phyloP scores from a whole-genome alignment of 2,797 vertebrate genomes.

The Enteromius anoplus region DNA sequence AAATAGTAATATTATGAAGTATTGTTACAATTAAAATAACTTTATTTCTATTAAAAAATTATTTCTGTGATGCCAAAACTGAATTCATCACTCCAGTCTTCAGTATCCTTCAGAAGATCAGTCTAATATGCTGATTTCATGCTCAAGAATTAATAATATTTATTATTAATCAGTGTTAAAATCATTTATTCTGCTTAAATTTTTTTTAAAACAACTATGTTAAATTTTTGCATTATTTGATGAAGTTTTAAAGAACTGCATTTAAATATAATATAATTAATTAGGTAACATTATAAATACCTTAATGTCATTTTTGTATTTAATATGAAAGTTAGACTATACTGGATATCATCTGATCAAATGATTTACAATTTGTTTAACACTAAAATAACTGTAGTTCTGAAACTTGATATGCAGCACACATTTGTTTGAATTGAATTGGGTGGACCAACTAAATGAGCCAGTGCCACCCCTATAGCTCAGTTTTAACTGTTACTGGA shows the following conservation, averaged over 20 bases:
- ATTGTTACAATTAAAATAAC: not conserved
- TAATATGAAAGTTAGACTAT: not conserved
- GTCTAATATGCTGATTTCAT: not conserved
- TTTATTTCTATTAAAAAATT: not conserved
- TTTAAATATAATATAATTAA: not conserved
- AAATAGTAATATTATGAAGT: not conserved
- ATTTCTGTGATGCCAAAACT: not conserved
- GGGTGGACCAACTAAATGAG: not conserved
- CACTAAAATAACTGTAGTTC: not conserved
- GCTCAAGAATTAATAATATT: not conserved
- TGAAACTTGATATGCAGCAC: not conserved
- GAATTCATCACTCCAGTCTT: not conserved
- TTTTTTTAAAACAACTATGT: not conserved
- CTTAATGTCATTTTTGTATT: not conserved
- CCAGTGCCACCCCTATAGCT: not conserved
- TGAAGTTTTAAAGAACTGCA: not conserved
- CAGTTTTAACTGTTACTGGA: not conserved
- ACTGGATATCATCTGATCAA: not conserved
- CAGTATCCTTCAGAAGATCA: slow-evolving; percentile 12
- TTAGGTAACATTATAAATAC: not conserved
- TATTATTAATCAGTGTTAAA: not conserved
- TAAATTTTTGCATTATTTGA: not conserved
- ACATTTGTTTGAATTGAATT: not conserved
- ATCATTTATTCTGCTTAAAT: too few relatives aligned
- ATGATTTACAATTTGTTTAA: not conserved